A percentile compares a stretch with the other conserved stretches of the same genome.
These are phyloP conservation scores for Leucoraja erinaceus DNA, from an alignment of 2,113 vertebrate species.

Conservation along the genomic window DNA sequence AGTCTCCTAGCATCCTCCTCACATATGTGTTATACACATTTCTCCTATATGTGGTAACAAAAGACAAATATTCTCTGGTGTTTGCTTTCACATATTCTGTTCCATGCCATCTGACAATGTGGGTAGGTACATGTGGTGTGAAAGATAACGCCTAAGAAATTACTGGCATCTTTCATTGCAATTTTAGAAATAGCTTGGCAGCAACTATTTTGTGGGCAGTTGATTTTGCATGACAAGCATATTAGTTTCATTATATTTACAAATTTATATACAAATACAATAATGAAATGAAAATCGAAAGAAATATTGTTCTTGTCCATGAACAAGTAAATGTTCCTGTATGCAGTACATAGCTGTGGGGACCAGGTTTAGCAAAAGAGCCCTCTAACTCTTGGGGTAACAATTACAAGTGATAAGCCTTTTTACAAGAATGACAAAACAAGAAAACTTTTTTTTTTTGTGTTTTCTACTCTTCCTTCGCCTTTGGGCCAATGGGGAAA, in stretches of 20 bases:
- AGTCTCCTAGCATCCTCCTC: no score
- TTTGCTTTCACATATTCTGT: neutral
- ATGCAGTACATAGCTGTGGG: neutral
- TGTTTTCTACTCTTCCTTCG: neutral
- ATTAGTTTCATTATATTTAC: neutral
- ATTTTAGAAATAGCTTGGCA: neutral
- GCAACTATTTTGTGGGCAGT: neutral
- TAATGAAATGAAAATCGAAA: neutral
- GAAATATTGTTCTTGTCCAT: neutral
- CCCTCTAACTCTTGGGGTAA: neutral
- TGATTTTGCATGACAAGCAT: neutral
- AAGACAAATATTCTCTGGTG: neutral
- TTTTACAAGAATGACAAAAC: neutral
- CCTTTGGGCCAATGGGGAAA: no score
- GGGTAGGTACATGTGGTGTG: neutral
- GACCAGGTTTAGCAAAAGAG: neutral
- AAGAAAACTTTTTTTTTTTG: neutral
- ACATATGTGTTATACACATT: neutral
- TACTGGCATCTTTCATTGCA: neutral
- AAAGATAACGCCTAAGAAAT: neutral
- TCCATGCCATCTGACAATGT: neutral
- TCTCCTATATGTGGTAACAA: neutral
- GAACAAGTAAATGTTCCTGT: neutral
- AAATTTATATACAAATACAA: neutral
- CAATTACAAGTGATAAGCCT: neutral